Evolutionary conservation across 2,113 vertebrate species (phyloP).

Genomic region (Callipepla squamata): DNA sequence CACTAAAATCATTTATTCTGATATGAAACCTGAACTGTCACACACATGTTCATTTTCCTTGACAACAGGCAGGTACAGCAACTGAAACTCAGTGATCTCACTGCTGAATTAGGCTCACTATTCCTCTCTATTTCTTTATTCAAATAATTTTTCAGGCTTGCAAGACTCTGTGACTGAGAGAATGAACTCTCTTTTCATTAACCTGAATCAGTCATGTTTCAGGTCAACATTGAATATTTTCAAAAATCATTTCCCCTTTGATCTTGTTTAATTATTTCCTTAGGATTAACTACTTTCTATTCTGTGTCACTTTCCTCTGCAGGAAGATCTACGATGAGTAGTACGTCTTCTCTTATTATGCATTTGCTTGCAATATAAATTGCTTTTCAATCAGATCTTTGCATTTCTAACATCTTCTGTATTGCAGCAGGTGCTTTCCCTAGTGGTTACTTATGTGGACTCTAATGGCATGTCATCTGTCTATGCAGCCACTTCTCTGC

Average conservation of each 20-base stretch:
- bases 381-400: slow-evolving; percentile 71
- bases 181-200: not conserved
- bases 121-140: not conserved
- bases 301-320: slow-evolving; percentile 43
- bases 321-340: not conserved
- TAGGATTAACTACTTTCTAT: slow-evolving; percentile 52
- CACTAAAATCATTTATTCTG: not conserved
- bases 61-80: not conserved
- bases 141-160: not conserved
- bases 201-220: not conserved
- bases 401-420: slow-evolving; percentile 70
- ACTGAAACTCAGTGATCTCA: not conserved
- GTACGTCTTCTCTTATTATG: slow-evolving; percentile 54
- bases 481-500: slow-evolving; percentile 55
- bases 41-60: not conserved
- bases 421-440: slow-evolving; percentile 71
- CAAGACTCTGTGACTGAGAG: not conserved
- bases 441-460: slow-evolving; percentile 59
- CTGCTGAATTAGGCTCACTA: not conserved
- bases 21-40: not conserved
- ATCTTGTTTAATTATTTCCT: slow-evolving; percentile 56
- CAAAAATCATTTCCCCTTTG: not conserved
- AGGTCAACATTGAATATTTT: not conserved
- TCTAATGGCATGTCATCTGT: slow-evolving; percentile 72
- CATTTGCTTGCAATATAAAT: slow-evolving; percentile 67